A percentile compares a stretch with the other conserved stretches of the same genome.
phyloP scores from a whole-genome alignment of 1,140 invertebrate genomes.

The Frieseomelitta varia region DNA sequence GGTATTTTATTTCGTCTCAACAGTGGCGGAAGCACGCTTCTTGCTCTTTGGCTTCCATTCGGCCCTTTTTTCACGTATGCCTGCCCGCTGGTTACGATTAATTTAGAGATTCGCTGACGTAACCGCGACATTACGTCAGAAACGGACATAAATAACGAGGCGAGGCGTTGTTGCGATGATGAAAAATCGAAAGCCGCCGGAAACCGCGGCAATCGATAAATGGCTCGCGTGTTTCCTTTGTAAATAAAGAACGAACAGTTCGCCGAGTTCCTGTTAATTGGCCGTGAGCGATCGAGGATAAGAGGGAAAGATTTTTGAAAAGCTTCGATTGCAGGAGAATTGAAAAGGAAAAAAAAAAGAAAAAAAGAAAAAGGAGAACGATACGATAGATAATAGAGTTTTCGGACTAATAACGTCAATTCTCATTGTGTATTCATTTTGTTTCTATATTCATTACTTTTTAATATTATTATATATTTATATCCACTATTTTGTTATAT shows the following conservation, averaged over 20 bases:
- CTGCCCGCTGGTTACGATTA: conserved; percentile 17
- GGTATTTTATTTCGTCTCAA: conserved; percentile 72
- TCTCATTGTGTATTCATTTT: too few relatives aligned
- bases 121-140: conserved; percentile 28
- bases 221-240: neutral
- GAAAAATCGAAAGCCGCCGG: conserved; percentile 13
- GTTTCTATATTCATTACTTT: too few relatives aligned
- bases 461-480: too few relatives aligned
- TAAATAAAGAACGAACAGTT: neutral
- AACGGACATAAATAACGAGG: conserved; percentile 19
- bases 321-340: too few relatives aligned
- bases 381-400: too few relatives aligned
- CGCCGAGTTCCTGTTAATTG: neutral
- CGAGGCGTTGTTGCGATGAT: conserved; percentile 10
- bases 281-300: too few relatives aligned
- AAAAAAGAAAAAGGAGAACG: too few relatives aligned
- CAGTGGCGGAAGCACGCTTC: conserved; percentile 69
- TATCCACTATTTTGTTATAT: too few relatives aligned
- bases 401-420: too few relatives aligned
- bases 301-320: too few relatives aligned
- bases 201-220: neutral
- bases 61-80: conserved; percentile 43
- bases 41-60: conserved; percentile 60
- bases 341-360: too few relatives aligned
- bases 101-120: conserved; percentile 47